Percentiles rank a stretch among this genome's conserved stretches.
Conservation (phyloP, 2,888 invertebrate genomes). For the Dolichopus griseipennis region DNA sequence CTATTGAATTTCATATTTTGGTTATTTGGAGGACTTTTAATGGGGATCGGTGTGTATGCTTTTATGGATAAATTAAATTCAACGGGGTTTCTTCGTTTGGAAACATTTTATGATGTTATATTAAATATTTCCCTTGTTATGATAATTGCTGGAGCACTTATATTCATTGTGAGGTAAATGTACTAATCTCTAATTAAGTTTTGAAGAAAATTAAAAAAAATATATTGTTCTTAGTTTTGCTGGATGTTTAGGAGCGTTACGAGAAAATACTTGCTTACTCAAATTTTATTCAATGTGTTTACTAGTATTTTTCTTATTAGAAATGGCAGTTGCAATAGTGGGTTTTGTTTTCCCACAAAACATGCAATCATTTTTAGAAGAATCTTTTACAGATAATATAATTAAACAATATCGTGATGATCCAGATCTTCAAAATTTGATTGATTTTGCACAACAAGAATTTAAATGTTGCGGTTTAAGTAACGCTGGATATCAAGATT, state of each 20-base stretch:
- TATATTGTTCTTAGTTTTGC: constrained; percentile 62
- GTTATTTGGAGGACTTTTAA: constrained; percentile 78
- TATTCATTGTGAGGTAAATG: background rate
- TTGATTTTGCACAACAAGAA: constrained; percentile 90
- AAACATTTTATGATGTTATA: constrained; percentile 81
- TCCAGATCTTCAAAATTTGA: constrained; percentile 85
- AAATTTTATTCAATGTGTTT: constrained; percentile 88
- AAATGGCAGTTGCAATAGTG: constrained; percentile 85
- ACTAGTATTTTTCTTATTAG: constrained; percentile 77
- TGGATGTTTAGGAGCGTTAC: constrained; percentile 66
- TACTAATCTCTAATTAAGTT: too few species aligned
- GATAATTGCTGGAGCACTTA: constrained; percentile 69
- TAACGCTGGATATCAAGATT: constrained; percentile 86
- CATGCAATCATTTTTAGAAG: constrained; percentile 73
- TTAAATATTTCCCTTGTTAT: constrained; percentile 84
- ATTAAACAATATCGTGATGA: constrained; percentile 89
- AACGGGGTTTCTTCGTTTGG: constrained; percentile 69
- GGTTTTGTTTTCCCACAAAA: constrained; percentile 90
- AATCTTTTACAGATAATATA: constrained; percentile 81
- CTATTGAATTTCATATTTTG: constrained; percentile 49
- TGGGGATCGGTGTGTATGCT: constrained; percentile 83
- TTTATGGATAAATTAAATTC: constrained; percentile 90
- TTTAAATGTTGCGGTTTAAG: constrained; percentile 79
- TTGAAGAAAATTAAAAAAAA: background rate
- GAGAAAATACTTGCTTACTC: constrained; percentile 85